Evolutionary conservation across 2,113 vertebrate species (phyloP).

Genomic region (Centropus bengalensis): DNA sequence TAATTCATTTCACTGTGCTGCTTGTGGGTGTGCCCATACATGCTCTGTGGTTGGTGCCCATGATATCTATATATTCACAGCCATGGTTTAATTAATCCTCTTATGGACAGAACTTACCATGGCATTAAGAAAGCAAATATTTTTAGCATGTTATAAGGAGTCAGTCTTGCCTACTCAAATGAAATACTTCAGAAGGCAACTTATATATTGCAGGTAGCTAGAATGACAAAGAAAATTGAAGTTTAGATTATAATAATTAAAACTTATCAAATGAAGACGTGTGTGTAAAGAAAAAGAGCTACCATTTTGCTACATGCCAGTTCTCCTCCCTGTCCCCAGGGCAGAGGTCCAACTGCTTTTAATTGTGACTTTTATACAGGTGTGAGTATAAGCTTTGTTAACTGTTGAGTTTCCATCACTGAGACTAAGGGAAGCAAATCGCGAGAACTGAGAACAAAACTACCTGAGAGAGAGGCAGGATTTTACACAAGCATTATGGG

Average conservation of each 20-base stretch:
- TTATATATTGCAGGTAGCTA: slow-evolving; percentile 25
- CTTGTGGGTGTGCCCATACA: background rate
- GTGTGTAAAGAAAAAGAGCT: background rate
- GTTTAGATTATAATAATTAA: slow-evolving; percentile 48
- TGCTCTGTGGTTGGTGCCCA: background rate
- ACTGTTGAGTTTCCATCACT: background rate
- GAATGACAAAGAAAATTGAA: background rate
- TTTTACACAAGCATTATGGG: background rate
- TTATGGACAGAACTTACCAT: slow-evolving; percentile 15
- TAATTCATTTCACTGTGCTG: background rate
- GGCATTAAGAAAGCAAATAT: slow-evolving; percentile 52
- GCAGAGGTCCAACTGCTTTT: background rate
- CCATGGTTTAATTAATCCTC: slow-evolving; percentile 52
- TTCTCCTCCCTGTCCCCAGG: background rate
- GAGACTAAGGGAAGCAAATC: background rate
- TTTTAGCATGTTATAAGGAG: slow-evolving; percentile 37
- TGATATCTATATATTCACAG: slow-evolving; percentile 44
- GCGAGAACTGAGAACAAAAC: background rate
- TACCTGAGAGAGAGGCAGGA: background rate
- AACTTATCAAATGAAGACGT: background rate
- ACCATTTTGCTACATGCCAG: background rate
- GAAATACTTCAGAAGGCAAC: slow-evolving; percentile 11
- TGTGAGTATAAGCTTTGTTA: background rate
- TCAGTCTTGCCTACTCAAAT: background rate
- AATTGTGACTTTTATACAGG: background rate